A percentile compares a stretch with the other conserved stretches of the same genome.
These are phyloP conservation scores for Morus bassanus DNA, from an alignment of 2,797 vertebrate species.

Conservation along the genomic window DNA sequence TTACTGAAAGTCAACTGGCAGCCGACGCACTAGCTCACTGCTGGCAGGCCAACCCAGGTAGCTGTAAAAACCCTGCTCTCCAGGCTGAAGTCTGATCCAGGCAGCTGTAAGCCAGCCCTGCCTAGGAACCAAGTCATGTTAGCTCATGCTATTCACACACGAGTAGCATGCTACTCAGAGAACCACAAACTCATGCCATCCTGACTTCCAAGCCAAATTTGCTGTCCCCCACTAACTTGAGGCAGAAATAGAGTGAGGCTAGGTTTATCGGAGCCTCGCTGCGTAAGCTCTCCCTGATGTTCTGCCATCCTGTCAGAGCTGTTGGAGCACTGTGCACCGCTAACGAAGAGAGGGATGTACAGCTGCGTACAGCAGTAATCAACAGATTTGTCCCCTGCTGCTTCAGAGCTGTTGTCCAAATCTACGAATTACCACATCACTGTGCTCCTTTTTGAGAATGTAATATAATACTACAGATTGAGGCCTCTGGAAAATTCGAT, in stretches of 20 bases:
- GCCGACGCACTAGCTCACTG: background rate
- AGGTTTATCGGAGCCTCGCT: background rate
- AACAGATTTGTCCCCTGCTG: background rate
- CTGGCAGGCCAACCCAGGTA: too few relatives aligned
- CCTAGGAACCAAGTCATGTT: background rate
- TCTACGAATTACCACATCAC: background rate
- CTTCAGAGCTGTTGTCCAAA: background rate
- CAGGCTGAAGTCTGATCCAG: background rate
- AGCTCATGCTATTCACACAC: fast-evolving
- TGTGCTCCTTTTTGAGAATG: background rate
- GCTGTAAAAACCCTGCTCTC: background rate
- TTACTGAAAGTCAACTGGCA: background rate
- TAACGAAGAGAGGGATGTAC: background rate
- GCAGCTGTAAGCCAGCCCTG: background rate
- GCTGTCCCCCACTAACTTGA: background rate
- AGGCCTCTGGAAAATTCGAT: background rate
- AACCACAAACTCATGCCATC: too few relatives aligned
- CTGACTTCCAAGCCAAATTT: background rate
- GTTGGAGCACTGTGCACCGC: background rate
- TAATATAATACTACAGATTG: background rate
- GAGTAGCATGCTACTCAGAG: background rate
- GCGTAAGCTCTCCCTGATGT: background rate
- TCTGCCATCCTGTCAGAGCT: background rate
- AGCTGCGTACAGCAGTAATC: background rate
- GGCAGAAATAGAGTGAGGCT: background rate